phyloP scores from a whole-genome alignment of 2,797 vertebrate genomes.

The Syndactyla subalaris region DNA sequence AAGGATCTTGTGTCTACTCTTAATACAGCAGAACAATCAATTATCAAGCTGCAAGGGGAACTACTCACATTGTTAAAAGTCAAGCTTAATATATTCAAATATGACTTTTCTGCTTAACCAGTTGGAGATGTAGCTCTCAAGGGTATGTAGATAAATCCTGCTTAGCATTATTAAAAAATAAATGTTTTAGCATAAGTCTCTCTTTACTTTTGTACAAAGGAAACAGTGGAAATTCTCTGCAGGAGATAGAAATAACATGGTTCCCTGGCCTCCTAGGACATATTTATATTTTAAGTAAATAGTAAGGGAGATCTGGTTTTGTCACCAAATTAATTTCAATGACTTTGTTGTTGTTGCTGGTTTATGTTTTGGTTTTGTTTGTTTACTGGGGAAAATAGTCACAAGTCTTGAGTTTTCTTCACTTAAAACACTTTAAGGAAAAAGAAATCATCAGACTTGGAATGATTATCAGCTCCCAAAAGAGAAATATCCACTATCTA shows the following conservation, averaged over 20 bases:
- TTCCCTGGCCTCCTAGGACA: neutral
- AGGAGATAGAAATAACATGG: neutral
- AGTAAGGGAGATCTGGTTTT: neutral
- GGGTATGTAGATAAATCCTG: neutral
- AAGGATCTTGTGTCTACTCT: neutral
- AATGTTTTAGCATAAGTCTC: neutral
- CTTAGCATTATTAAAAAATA: conserved; percentile 54
- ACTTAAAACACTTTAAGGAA: neutral
- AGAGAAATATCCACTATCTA: neutral
- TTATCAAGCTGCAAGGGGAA: neutral
- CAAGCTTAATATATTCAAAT: conserved; percentile 28
- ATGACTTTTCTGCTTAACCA: conserved; percentile 6
- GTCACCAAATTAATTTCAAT: neutral
- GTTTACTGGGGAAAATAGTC: neutral
- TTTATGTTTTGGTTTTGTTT: neutral
- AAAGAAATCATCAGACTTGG: neutral
- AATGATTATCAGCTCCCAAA: neutral
- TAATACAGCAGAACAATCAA: neutral
- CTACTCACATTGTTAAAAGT: neutral
- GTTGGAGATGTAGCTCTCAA: neutral
- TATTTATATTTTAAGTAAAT: neutral
- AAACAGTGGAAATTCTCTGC: neutral
- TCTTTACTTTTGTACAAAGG: neutral
- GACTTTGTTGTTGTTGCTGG: neutral
- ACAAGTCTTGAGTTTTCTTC: neutral